These are phyloP conservation scores for Pantherophis alleghaniensis DNA, from an alignment of 2,797 vertebrate genomes.

Conservation along the genomic window DNA sequence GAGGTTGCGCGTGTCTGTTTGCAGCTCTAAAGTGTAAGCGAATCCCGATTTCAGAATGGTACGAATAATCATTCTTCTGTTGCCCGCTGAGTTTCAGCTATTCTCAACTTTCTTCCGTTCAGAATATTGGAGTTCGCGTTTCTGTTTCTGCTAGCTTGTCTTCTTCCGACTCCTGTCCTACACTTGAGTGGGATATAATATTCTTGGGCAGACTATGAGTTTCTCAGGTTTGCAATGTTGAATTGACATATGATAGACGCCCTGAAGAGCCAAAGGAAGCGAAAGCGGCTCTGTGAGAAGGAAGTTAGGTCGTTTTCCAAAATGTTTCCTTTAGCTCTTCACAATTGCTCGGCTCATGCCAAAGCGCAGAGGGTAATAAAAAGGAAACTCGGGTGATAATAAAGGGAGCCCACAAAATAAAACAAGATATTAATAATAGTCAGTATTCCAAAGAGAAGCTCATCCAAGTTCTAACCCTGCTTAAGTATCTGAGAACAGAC, in stretches of 20 bases:
- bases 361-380: not conserved
- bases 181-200: not conserved
- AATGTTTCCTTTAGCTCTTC: not conserved
- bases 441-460: not conserved
- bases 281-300: not conserved
- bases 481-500: not conserved
- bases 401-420: not conserved
- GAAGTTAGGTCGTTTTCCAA: not conserved
- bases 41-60: not conserved
- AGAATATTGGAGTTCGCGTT: not conserved
- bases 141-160: not conserved
- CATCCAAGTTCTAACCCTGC: not conserved
- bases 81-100: not conserved
- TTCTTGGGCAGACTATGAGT: not conserved
- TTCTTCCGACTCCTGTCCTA: not conserved
- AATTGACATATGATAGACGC: not conserved
- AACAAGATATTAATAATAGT: not conserved
- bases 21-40: not conserved
- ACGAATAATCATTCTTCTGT: not conserved
- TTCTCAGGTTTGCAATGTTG: not conserved
- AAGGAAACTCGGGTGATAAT: not conserved
- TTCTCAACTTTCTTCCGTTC: not conserved
- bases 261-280: not conserved
- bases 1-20: not conserved
- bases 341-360: not conserved